Percentiles rank a stretch among this genome's conserved stretches.
Conservation (phyloP, 2,113 vertebrate species). For the Zosterops hypoxanthus region DNA sequence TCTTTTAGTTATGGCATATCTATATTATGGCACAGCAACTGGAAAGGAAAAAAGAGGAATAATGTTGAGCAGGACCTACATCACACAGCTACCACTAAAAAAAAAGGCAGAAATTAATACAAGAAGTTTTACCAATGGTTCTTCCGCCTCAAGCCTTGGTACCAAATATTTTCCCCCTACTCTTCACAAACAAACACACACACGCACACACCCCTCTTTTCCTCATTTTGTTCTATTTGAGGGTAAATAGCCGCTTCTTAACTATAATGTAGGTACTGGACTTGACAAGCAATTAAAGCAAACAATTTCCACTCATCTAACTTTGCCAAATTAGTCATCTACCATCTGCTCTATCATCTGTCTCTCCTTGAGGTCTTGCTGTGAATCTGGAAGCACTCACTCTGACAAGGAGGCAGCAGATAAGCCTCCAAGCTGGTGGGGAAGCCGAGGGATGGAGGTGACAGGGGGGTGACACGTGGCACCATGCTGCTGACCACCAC, state of each 20-base stretch:
- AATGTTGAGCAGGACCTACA: not conserved
- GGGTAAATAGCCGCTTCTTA: conserved; percentile 76
- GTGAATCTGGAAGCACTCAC: conserved; percentile 68
- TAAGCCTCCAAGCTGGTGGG: conserved; percentile 50
- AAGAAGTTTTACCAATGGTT: not conserved
- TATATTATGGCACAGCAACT: not conserved
- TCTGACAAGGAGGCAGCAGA: conserved; percentile 46
- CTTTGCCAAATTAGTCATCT: conserved; percentile 82
- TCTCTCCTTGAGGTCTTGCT: conserved; percentile 78
- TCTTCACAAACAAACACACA: not conserved
- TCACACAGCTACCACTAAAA: not conserved
- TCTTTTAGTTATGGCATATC: not conserved
- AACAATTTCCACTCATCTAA: conserved; percentile 87
- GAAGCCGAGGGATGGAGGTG: conserved; percentile 36
- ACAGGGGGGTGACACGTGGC: not conserved
- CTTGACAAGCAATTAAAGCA: conserved; percentile 94
- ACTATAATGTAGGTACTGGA: conserved; percentile 78
- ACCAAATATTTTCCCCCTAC: not conserved
- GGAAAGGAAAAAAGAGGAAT: not conserved
- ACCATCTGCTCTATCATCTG: conserved; percentile 91
- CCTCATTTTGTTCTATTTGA: conserved; percentile 52
- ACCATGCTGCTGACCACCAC: accelerated
- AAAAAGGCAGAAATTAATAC: not conserved
- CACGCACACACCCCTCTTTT: not conserved
- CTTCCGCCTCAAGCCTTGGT: not conserved